A percentile compares a stretch with the other conserved stretches of the same genome.
Evolutionary conservation across 2,797 vertebrate genomes (phyloP).

Genomic region (Alauda arvensis): DNA sequence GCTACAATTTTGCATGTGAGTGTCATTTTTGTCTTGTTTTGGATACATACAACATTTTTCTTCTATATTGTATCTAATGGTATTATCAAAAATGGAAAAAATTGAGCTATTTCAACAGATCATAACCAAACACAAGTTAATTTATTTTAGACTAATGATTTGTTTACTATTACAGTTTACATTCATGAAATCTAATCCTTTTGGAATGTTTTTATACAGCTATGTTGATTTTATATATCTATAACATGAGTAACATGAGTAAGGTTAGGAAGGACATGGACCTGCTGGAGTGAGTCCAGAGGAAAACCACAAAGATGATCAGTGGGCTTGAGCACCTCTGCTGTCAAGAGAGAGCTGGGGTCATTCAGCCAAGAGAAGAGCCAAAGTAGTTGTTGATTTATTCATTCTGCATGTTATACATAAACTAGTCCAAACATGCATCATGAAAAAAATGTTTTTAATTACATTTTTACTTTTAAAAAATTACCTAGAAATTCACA

Average conservation of each 20-base stretch:
- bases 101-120: not conserved
- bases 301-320: not conserved
- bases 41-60: not conserved
- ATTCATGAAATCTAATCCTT: not conserved
- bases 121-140: not conserved
- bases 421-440: accelerated
- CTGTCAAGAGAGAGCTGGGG: not conserved
- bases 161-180: not conserved
- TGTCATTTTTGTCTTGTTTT: not conserved
- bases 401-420: not conserved
- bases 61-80: not conserved
- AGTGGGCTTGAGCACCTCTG: not conserved
- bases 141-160: not conserved
- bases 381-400: not conserved
- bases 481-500: not conserved
- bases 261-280: not conserved
- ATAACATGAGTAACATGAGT: not conserved
- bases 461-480: not conserved
- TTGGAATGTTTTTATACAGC: not conserved
- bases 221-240: not conserved
- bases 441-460: not conserved
- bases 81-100: not conserved
- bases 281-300: not conserved
- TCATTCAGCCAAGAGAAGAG: not conserved
- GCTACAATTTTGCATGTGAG: not conserved